These are phyloP conservation scores for Bothrops jararaca DNA, from an alignment of 2,113 vertebrate genomes.

Conservation along the genomic window DNA sequence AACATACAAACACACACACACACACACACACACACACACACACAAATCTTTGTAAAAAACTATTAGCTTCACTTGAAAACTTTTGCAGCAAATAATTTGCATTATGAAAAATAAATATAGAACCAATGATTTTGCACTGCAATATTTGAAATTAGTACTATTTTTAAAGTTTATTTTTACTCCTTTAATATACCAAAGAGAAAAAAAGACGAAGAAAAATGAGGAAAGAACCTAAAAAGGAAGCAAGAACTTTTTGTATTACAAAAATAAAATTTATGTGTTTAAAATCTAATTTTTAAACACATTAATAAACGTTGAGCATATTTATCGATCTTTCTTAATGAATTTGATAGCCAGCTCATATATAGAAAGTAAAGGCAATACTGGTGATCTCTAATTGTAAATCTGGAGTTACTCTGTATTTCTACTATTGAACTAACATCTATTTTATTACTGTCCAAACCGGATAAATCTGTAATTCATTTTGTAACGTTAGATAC, in stretches of 20 bases:
- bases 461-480: not conserved
- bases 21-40: not conserved
- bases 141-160: not conserved
- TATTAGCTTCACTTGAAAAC: not conserved
- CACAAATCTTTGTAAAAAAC: not conserved
- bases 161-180: not conserved
- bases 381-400: not conserved
- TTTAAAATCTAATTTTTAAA: not conserved
- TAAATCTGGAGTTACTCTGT: not conserved
- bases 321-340: not conserved
- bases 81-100: conserved; percentile 25
- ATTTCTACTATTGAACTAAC: not conserved
- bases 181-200: not conserved
- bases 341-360: not conserved
- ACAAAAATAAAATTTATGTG: not conserved
- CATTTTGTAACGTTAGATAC: not conserved
- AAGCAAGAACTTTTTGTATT: not conserved
- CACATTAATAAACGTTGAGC: not conserved
- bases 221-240: not conserved
- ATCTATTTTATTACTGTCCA: not conserved
- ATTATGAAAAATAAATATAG: not conserved
- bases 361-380: not conserved
- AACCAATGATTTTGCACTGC: not conserved
- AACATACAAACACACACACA: not conserved
- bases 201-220: not conserved